phyloP scores from a whole-genome alignment of 2,888 invertebrate species.

The Axea sp. region DNA sequence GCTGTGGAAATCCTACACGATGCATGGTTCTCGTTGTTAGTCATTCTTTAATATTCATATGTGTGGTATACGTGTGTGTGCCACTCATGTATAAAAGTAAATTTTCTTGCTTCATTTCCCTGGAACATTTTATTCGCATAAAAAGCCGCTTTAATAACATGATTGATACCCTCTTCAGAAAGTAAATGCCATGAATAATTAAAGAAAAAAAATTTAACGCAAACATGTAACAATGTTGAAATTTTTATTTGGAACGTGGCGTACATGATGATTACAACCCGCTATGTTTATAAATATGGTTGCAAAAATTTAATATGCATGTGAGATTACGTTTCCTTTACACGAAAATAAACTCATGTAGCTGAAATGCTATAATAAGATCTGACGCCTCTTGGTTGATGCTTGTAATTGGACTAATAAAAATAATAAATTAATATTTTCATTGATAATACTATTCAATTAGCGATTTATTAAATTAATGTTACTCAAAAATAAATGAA shows the following conservation, averaged over 20 bases:
- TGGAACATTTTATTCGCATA: slow-evolving; percentile 26
- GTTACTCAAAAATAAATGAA: too few species aligned
- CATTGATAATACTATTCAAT: too few species aligned
- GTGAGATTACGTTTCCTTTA: slow-evolving; percentile 37
- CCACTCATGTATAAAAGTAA: slow-evolving; percentile 52
- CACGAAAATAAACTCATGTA: slow-evolving; percentile 46
- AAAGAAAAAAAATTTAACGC: slow-evolving; percentile 21
- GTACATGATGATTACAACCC: slow-evolving; percentile 18
- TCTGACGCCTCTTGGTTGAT: slow-evolving; percentile 15
- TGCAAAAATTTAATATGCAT: slow-evolving; percentile 45
- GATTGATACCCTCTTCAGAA: slow-evolving; percentile 46
- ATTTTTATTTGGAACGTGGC: slow-evolving; percentile 31
- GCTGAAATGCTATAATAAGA: slow-evolving; percentile 39
- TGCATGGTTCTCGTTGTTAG: slow-evolving; percentile 36
- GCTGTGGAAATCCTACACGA: slow-evolving; percentile 36
- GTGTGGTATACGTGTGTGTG: too few species aligned
- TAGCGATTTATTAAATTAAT: too few species aligned
- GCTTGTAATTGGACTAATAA: too few species aligned
- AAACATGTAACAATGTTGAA: slow-evolving; percentile 25
- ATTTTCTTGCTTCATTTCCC: slow-evolving; percentile 50
- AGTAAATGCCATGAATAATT: slow-evolving; percentile 39
- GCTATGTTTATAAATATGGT: slow-evolving; percentile 10
- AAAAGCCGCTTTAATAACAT: slow-evolving; percentile 41
- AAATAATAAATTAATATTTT: too few species aligned
- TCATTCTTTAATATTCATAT: slow-evolving; percentile 61